Evolutionary conservation across 2,888 invertebrate genomes (phyloP).

Genomic region (Catocala nupta): DNA sequence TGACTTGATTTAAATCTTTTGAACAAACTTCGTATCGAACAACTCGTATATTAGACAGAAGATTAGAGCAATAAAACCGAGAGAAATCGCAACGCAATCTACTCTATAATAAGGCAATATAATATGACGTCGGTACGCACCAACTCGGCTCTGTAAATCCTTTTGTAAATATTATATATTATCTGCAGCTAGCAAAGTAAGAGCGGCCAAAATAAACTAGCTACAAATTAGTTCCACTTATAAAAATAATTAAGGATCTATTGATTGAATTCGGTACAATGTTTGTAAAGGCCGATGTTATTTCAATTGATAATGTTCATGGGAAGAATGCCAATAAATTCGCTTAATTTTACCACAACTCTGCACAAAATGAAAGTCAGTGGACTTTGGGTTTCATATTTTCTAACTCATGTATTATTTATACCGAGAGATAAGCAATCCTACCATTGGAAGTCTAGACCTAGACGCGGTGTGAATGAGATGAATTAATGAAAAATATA

Average conservation of each 20-base stretch:
- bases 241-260: slow-evolving; percentile 22
- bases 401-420: slow-evolving; percentile 82
- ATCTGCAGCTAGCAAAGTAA: slow-evolving; percentile 19
- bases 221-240: slow-evolving; percentile 10
- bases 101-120: slow-evolving; percentile 27
- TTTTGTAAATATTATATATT: slow-evolving; percentile 18
- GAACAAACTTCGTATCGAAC: slow-evolving; percentile 3
- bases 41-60: slow-evolving; percentile 9
- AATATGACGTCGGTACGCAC: slow-evolving; percentile 31
- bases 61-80: slow-evolving; percentile 24
- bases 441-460: slow-evolving; percentile 75
- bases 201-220: slow-evolving; percentile 23
- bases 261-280: slow-evolving; percentile 35
- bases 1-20: slow-evolving; percentile 1
- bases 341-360: slow-evolving; percentile 79
- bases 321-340: slow-evolving; percentile 82
- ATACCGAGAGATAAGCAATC: slow-evolving; percentile 75
- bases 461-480: slow-evolving; percentile 74
- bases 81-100: slow-evolving; percentile 19
- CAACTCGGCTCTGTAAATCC: slow-evolving; percentile 26
- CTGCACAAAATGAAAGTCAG: slow-evolving; percentile 71
- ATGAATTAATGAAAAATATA: slow-evolving; percentile 75
- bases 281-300: slow-evolving; percentile 45
- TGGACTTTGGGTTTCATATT: slow-evolving; percentile 70
- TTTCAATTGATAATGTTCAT: slow-evolving; percentile 60